Evolutionary conservation across 2,888 invertebrate species (phyloP).

Genomic region (Tinea pellionella): DNA sequence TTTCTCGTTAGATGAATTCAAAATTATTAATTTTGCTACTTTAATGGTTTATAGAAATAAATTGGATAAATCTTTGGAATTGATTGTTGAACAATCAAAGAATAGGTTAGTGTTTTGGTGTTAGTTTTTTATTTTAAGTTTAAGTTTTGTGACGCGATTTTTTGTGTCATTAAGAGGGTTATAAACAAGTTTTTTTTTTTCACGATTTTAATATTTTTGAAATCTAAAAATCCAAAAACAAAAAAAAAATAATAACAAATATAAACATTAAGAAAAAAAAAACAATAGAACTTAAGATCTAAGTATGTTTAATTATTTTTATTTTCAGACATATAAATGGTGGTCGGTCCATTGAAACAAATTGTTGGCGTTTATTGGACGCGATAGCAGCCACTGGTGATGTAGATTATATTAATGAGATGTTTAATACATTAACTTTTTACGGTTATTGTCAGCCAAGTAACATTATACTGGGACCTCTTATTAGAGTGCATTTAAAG

Average conservation of each 20-base stretch:
- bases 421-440: slow-evolving; percentile 60
- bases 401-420: slow-evolving; percentile 43
- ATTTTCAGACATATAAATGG: slow-evolving; percentile 41
- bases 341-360: slow-evolving; percentile 63
- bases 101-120: slow-evolving; percentile 41
- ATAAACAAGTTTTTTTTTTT: too few relatives aligned
- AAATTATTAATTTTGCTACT: slow-evolving; percentile 73
- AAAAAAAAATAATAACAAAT: too few relatives aligned
- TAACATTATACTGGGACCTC: slow-evolving; percentile 71
- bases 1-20: slow-evolving; percentile 74
- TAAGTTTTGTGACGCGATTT: too few relatives aligned
- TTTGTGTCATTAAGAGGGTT: too few relatives aligned
- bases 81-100: slow-evolving; percentile 62
- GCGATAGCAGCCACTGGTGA: slow-evolving; percentile 52
- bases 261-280: neutral
- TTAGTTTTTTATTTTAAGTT: too few relatives aligned
- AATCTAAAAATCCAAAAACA: too few relatives aligned
- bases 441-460: slow-evolving; percentile 67
- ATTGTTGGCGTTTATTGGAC: slow-evolving; percentile 72
- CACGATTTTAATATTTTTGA: too few relatives aligned
- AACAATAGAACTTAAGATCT: neutral
- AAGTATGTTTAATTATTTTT: neutral
- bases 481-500: slow-evolving; percentile 70
- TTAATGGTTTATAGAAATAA: slow-evolving; percentile 63
- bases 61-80: slow-evolving; percentile 46